These are phyloP conservation scores for Trichopoda pennipes DNA, from an alignment of 2,888 invertebrate species.

Conservation along the genomic window DNA sequence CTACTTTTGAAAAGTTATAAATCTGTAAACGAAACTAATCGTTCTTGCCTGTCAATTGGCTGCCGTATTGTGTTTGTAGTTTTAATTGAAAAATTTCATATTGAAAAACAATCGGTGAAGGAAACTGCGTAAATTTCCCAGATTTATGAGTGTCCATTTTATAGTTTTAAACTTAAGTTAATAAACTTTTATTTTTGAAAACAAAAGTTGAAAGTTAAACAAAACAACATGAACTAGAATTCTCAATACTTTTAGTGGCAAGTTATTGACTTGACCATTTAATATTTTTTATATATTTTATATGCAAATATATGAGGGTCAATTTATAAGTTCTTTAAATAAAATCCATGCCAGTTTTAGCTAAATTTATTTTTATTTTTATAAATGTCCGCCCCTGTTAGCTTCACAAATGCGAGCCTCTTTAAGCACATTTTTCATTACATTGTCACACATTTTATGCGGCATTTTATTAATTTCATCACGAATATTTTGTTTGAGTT, in stretches of 20 bases:
- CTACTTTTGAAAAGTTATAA: conserved; percentile 57
- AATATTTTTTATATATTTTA: no score
- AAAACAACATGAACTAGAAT: conserved; percentile 45
- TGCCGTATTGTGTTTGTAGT: conserved; percentile 23
- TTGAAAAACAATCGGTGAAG: conserved; percentile 26
- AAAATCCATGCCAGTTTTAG: no score
- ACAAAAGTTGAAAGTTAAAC: conserved; percentile 16
- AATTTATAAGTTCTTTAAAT: conserved; percentile 21
- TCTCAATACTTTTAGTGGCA: conserved; percentile 34
- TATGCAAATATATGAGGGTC: no score
- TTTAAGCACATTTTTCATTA: no score
- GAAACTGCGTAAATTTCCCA: conserved; percentile 50
- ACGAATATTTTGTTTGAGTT: no score
- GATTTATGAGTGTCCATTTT: conserved; percentile 54
- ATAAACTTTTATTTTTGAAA: conserved; percentile 7
- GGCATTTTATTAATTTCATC: no score
- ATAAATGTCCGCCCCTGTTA: no score
- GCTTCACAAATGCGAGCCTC: no score
- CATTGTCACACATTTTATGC: no score
- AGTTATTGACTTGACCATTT: conserved; percentile 40
- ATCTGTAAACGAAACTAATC: conserved; percentile 53
- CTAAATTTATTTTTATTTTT: no score
- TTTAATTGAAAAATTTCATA: conserved; percentile 35
- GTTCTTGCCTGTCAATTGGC: conserved; percentile 47
- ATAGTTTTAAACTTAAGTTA: conserved; percentile 52